Conservation (phyloP, 1,140 invertebrate species). For the Euschistus heros region DNA sequence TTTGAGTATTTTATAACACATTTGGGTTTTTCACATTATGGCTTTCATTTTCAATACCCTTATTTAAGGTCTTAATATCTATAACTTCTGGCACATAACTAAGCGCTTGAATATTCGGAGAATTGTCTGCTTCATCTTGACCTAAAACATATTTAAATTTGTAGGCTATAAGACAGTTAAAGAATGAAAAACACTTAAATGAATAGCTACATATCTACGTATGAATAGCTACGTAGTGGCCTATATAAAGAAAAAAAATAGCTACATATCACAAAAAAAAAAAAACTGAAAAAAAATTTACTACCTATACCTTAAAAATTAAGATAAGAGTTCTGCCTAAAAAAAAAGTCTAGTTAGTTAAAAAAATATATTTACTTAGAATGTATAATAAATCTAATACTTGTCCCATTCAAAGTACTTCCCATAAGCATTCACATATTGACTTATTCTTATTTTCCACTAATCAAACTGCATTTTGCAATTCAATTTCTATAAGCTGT, state of each 20-base stretch:
- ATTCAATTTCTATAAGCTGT: too few relatives aligned
- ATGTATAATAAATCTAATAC: too few relatives aligned
- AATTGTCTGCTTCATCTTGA: background rate
- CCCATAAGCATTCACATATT: too few relatives aligned
- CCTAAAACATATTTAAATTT: background rate
- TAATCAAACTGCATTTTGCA: too few relatives aligned
- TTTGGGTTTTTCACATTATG: background rate
- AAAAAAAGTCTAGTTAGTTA: background rate
- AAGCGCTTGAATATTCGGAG: background rate
- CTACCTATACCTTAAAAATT: background rate
- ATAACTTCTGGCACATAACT: slow-evolving; percentile 10
- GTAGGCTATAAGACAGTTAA: background rate
- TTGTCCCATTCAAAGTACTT: too few relatives aligned
- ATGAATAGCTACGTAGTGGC: too few relatives aligned
- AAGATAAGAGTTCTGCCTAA: background rate
- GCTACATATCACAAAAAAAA: background rate
- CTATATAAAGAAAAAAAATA: too few relatives aligned
- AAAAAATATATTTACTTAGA: background rate
- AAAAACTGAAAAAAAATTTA: background rate
- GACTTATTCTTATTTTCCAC: too few relatives aligned
- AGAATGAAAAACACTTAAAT: background rate
- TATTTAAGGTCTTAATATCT: background rate
- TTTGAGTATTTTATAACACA: background rate
- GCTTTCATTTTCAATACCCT: slow-evolving; percentile 9
- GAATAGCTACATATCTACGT: background rate